phyloP scores from a whole-genome alignment of 2,797 vertebrate genomes.

The Harpagifer antarcticus region DNA sequence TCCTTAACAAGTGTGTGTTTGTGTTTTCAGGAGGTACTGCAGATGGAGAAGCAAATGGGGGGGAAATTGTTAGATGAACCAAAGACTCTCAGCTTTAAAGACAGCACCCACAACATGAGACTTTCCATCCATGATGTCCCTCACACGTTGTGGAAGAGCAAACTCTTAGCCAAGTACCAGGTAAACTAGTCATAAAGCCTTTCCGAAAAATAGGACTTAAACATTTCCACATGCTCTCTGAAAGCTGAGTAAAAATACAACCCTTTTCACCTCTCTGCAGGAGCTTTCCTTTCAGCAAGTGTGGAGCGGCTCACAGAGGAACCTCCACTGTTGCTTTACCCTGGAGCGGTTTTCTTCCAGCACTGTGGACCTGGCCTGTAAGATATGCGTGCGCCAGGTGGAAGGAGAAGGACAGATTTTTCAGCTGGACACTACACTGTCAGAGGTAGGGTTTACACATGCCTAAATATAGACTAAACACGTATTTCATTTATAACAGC shows the following conservation, averaged over 20 bases:
- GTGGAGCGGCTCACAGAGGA: constrained; percentile 95
- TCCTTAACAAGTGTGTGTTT: constrained; percentile 32
- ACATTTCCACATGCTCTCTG: background rate
- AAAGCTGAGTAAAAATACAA: constrained; percentile 1
- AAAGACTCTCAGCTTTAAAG: constrained; percentile 97
- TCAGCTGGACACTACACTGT: constrained; percentile 93
- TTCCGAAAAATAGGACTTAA: background rate
- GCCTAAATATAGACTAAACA: background rate
- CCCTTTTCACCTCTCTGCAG: constrained; percentile 70
- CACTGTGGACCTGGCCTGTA: constrained; percentile 92
- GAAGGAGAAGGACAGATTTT: constrained; percentile 99
- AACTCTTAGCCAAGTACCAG: constrained; percentile 95
- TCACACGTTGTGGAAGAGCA: constrained; percentile 97
- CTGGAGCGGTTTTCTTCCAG: constrained; percentile 92
- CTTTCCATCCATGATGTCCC: constrained; percentile 96
- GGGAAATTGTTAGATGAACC: constrained; percentile 97
- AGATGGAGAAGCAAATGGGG: constrained; percentile 97
- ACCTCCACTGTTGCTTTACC: constrained; percentile 95
- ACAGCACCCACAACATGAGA: constrained; percentile 97
- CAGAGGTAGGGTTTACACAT: constrained; percentile 86
- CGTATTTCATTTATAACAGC: background rate
- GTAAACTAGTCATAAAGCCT: constrained; percentile 21
- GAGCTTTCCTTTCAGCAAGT: constrained; percentile 96
- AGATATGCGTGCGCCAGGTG: constrained; percentile 96
- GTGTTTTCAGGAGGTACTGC: constrained; percentile 91